phyloP scores from a whole-genome alignment of 2,888 invertebrate genomes.

The Acrobasis repandana region DNA sequence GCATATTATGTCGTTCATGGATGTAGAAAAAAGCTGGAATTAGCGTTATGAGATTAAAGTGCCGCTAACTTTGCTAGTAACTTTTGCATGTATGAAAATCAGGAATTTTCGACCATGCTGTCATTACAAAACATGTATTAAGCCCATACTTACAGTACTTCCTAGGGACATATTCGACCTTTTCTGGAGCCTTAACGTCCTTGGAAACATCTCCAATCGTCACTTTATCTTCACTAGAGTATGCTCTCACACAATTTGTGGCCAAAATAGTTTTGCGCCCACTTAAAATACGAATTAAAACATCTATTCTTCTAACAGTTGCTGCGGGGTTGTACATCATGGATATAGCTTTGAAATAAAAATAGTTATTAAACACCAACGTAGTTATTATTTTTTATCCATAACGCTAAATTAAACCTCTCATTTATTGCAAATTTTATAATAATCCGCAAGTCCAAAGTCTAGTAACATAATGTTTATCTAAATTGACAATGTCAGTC shows the following conservation, averaged over 20 bases:
- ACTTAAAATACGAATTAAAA: constrained; percentile 75
- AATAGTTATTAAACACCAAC: constrained; percentile 26
- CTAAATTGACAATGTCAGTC: constrained; percentile 31
- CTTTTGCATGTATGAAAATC: no score
- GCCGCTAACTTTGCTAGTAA: no score
- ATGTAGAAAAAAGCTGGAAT: no score
- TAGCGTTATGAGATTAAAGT: no score
- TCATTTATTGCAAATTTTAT: constrained; percentile 41
- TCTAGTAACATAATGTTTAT: constrained; percentile 44
- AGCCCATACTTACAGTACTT: constrained; percentile 87
- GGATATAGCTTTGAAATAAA: constrained; percentile 30
- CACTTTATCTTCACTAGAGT: constrained; percentile 81
- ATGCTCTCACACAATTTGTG: constrained; percentile 68
- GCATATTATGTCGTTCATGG: no score
- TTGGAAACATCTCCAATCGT: constrained; percentile 90
- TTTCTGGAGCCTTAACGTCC: constrained; percentile 80
- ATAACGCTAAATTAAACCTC: constrained; percentile 25
- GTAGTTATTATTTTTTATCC: constrained; percentile 32
- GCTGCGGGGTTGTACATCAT: constrained; percentile 69
- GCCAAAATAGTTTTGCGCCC: constrained; percentile 62
- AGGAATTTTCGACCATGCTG: no score
- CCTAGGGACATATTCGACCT: constrained; percentile 92
- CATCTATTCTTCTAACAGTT: constrained; percentile 73
- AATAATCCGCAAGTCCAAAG: constrained; percentile 67
- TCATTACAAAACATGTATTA: constrained; percentile 29